Evolutionary conservation across 2,113 vertebrate species (phyloP), one percentile per base, ranked within the genome.

Genomic region (Siniperca knerii): DNA sequence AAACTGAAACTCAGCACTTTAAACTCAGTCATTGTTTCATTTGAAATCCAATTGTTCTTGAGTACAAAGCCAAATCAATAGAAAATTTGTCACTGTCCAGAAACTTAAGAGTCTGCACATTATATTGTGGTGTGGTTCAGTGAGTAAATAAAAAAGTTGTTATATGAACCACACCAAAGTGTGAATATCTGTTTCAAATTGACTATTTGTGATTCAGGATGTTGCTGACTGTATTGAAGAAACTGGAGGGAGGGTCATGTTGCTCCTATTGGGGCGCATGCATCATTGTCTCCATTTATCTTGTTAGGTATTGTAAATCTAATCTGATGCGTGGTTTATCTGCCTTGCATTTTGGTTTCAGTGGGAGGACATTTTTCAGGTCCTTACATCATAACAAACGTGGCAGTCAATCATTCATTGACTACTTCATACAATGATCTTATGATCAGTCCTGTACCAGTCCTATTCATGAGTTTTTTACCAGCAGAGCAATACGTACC

Each of bases 1-100:
- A 44, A 69, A 29, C 18, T 40, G 3, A 70, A 65, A 85, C 37
- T 79, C 84, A 77, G 70, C 85, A 85, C 55, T 86, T 87, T 79
- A 68, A 81, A 46, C 33, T 25, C 64, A 69, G 29, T 64, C 75
- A 58, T 64, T 78, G 77, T 85, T 83, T 71, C 7, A 62, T 74
- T 66, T 35, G n/a, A n/a, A 77, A 84, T 66, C 57, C 80, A 73
- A 79, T 81, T 86, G 80, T 87, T 75, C 73, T 79, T 4, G 46
- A 65, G 60, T 8, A 85, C 82, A 87, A 85, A 64, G 57, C 10
- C 10, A 75, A 79, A 87, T 90, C 86, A 75, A 92, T 88, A 81
- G 29, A 67, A 75, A 78, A 82, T 83, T 37, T 23, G 21, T 71
- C 55, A 85, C 58, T 81, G 83, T 85, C 83, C 58, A 62, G 68